Base-by-base conservation (phyloP, 2,113 vertebrate genomes). In the Podiceps cristatus region DNA sequence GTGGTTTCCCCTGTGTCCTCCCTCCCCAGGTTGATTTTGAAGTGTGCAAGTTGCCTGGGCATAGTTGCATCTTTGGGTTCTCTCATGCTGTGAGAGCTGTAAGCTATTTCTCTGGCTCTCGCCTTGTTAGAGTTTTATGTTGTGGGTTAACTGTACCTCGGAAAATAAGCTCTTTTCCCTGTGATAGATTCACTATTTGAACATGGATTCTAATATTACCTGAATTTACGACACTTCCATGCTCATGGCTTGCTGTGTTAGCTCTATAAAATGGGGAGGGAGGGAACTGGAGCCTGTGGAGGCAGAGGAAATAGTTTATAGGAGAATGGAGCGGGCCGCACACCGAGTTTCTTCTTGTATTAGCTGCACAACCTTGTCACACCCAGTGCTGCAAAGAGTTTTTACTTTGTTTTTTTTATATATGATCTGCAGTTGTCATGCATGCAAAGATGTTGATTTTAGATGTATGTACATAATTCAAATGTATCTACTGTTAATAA, bases 1-100 rank as follows among this genome's bases (percentile, higher is more conserved):
- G 66, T 59, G 52, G 23, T 92, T 85, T 24, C 11, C 12, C 45
- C 27, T 0, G 0, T 0, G 0, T 47, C 11, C 11, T 13, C 18
- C 33, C 31, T 64, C 23, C 31, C 15, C 29, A 50, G n/a, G 22
- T 28, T 40, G 45, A 16, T 66, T 73, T 25, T 69, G 80, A 55
- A 71, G 60, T 7, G 16, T 53, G 55, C 6, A 0, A 1, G 3
- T 72, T 72, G 40, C 27, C 28, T 14, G 22, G 17, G 14, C 84
- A 8, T 40, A 29, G 47, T 7, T 40, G 62, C 45, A 27, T 58
- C 31, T 77, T 50, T 2, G 8, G 37, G 11, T 23, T 27, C 29
- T 33, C 8, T 29, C 6, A 10, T 25, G 42, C 42, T 63, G 23
- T 49, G 63, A 45, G 45, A 76, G 59, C 76, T 56, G 15, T 7